Base-by-base conservation (phyloP, 2,113 vertebrate genomes). In the Chitala chitala region DNA sequence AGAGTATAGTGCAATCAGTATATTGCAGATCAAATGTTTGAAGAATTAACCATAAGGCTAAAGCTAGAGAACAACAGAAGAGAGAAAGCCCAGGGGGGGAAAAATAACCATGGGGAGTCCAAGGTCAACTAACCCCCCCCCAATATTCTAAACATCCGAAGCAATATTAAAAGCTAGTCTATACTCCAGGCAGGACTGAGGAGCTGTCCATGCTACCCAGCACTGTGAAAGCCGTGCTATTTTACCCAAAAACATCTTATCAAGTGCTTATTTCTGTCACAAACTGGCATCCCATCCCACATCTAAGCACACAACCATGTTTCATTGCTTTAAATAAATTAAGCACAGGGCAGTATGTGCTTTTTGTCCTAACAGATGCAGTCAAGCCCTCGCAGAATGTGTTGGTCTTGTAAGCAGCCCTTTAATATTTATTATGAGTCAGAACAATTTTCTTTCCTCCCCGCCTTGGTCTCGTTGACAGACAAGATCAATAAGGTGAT, bases 301-400 rank as follows among this genome's bases (percentile, higher is more conserved):
- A n/a, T 51, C 44, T 51, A 69, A 69, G 53, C 53, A 69, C 53
- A 53, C 3, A 29, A 24, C 68, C 26, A n/a, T 53, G 15, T 33
- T 69, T 69, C 48, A 69, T 5, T 29, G 17, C 68, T 33, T 33
- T 51, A 69, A 69, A 69, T 50, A 69, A 69, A 69, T 9, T 17
- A 15, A 33, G 33, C n/a, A 48, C n/a, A 69, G 20, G 12, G 29
- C 38, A 69, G 33, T 10, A 51, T 69, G 13, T 51, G 4, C 7
- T 26, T 69, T 53, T 46, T 69, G 44, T 12, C 46, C 26, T 31
- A 61, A 9, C 6, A 61, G 8, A 31, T 13, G 26, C 26, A 10
- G 5, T 20, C 44, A n/a, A 66, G 44, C 20, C 13, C 40, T 66
- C 64, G 15, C 59, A 36, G 2, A 63, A 15, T 63, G 44, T 46